Evolutionary conservation across 2,113 vertebrate genomes (phyloP).

Genomic region (Scophthalmus maximus): DNA sequence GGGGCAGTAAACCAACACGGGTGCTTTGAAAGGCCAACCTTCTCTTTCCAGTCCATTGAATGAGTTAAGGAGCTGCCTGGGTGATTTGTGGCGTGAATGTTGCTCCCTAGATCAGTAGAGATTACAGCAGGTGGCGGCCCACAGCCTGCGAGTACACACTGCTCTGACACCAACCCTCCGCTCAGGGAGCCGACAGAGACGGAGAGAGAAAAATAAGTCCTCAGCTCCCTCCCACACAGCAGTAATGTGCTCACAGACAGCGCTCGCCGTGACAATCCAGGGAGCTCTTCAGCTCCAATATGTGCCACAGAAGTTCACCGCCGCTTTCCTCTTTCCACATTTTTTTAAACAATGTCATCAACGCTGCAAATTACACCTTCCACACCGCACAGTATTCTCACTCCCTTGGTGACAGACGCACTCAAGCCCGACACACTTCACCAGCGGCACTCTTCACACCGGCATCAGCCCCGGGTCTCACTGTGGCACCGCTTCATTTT

Average conservation of each 20-base stretch:
- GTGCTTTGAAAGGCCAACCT: conserved; percentile 68
- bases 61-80: conserved; percentile 68
- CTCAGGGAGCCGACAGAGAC: conserved; percentile 59
- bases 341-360: conserved; percentile 77
- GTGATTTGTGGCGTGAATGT: conserved; percentile 76
- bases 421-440: conserved; percentile 75
- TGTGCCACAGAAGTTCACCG: conserved; percentile 80
- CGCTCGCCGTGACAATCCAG: conserved; percentile 83
- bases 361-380: conserved; percentile 70
- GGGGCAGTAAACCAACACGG: conserved; percentile 74
- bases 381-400: conserved; percentile 68
- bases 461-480: conserved; percentile 61
- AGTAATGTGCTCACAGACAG: conserved; percentile 78
- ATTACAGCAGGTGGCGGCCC: conserved; percentile 77
- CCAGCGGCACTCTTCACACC: conserved; percentile 62
- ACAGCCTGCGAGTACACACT: conserved; percentile 64
- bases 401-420: conserved; percentile 68
- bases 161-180: conserved; percentile 63
- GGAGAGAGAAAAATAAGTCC: conserved; percentile 77
- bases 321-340: conserved; percentile 70
- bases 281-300: conserved; percentile 84
- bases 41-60: conserved; percentile 71
- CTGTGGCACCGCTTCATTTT: conserved; percentile 76
- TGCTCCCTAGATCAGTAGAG: conserved; percentile 76
- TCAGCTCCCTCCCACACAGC: conserved; percentile 77